phyloP scores from a whole-genome alignment of 2,113 vertebrate genomes.

The Gopherus flavomarginatus region DNA sequence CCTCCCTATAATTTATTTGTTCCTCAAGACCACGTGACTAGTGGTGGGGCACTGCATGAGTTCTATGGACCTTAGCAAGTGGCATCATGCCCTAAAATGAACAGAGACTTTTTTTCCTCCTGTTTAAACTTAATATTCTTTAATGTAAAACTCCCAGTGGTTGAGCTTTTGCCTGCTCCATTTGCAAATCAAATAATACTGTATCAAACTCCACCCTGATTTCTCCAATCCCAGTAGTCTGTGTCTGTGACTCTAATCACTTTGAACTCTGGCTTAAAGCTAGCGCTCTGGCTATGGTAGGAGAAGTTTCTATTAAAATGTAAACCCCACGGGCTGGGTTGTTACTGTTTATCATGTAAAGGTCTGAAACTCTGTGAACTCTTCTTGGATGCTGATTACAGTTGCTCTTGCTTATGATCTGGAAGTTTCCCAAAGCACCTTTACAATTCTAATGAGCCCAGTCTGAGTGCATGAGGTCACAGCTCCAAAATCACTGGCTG shows the following conservation, averaged over 20 bases:
- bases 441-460: neutral
- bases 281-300: neutral
- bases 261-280: neutral
- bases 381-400: neutral
- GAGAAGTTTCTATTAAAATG: neutral
- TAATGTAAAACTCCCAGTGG: neutral
- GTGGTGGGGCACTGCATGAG: accelerated
- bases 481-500: neutral
- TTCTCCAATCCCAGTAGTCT: neutral
- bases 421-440: neutral
- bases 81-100: neutral
- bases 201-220: neutral
- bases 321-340: neutral
- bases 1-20: neutral
- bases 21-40: neutral
- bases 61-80: neutral
- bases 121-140: neutral
- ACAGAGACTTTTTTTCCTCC: neutral
- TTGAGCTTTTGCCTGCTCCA: neutral
- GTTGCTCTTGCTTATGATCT: neutral
- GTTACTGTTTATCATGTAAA: neutral
- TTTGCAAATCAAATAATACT: neutral
- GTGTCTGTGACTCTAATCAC: neutral
- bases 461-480: neutral
- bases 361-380: neutral